Conservation (phyloP, 2,113 vertebrate genomes). For the Rhynchomys soricoides region DNA sequence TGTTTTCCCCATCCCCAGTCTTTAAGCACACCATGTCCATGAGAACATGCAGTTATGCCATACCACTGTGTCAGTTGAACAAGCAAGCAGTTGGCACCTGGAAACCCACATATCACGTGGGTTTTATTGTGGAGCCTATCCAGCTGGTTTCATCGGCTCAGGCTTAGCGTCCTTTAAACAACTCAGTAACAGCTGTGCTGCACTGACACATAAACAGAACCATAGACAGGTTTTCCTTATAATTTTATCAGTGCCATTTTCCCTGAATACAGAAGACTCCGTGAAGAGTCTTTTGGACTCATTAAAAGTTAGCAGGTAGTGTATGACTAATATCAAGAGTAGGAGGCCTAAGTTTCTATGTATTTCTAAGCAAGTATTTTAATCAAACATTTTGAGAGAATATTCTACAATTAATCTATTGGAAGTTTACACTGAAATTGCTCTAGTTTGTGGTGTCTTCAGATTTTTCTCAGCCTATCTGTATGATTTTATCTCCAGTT, state of each 20-base stretch:
- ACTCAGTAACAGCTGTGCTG: slow-evolving; percentile 43
- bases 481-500: slow-evolving; percentile 37
- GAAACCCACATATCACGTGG: slow-evolving; percentile 34
- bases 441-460: slow-evolving; percentile 15
- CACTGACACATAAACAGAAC: neutral
- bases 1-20: slow-evolving; percentile 34
- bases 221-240: slow-evolving; percentile 30
- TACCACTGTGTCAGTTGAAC: neutral
- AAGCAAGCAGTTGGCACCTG: slow-evolving; percentile 33
- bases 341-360: neutral
- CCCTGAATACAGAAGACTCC: slow-evolving; percentile 30
- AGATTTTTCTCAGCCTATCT: slow-evolving; percentile 21
- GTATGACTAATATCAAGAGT: neutral
- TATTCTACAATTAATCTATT: neutral
- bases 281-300: slow-evolving; percentile 21
- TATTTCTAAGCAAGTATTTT: slow-evolving; percentile 39
- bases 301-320: slow-evolving; percentile 12
- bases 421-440: slow-evolving; percentile 50
- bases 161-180: slow-evolving; percentile 51
- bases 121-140: neutral
- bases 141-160: slow-evolving; percentile 16
- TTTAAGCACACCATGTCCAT: neutral
- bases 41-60: neutral
- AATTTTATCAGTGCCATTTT: neutral
- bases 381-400: slow-evolving; percentile 48